These are phyloP conservation scores for Merluccius polli DNA, from an alignment of 2,797 vertebrate species.

Conservation along the genomic window DNA sequence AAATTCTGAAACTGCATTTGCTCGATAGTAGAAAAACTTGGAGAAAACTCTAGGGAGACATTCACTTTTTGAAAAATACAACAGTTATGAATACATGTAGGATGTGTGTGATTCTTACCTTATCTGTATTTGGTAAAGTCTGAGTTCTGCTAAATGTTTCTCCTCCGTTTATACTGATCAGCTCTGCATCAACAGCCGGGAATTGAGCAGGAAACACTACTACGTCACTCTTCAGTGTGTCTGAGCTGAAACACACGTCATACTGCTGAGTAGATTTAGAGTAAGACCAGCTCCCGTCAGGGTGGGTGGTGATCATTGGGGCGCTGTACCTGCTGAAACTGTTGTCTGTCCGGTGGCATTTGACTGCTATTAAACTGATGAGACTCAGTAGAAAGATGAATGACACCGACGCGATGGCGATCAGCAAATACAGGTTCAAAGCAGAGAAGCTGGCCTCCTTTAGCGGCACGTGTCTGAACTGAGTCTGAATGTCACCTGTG, in stretches of 20 bases:
- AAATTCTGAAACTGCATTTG: neutral
- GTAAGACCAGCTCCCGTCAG: conserved; percentile 27
- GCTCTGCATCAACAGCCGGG: conserved; percentile 48
- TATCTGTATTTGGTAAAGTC: neutral
- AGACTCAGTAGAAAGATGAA: conserved; percentile 49
- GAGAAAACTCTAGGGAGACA: neutral
- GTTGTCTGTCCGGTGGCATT: conserved; percentile 39
- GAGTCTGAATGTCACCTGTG: conserved; percentile 42
- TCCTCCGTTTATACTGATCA: conserved; percentile 48
- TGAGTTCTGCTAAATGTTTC: conserved; percentile 2
- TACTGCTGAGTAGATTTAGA: conserved; percentile 17
- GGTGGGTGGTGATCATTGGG: conserved; percentile 52
- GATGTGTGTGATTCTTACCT: neutral
- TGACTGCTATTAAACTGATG: conserved; percentile 45
- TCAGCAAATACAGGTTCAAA: conserved; percentile 43
- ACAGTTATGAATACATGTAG: neutral
- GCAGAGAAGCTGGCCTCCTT: conserved; percentile 44
- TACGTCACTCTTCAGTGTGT: conserved; percentile 7
- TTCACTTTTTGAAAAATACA: neutral
- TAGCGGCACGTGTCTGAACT: conserved; percentile 34
- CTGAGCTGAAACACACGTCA: conserved; percentile 12
- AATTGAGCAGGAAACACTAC: conserved; percentile 15
- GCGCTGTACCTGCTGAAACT: conserved; percentile 39
- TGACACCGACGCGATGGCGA: conserved; percentile 45
- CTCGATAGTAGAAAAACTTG: neutral